Percentiles rank a stretch among this genome's conserved stretches.
phyloP scores from a whole-genome alignment of 2,797 vertebrate species.

The Pangasius djambal region DNA sequence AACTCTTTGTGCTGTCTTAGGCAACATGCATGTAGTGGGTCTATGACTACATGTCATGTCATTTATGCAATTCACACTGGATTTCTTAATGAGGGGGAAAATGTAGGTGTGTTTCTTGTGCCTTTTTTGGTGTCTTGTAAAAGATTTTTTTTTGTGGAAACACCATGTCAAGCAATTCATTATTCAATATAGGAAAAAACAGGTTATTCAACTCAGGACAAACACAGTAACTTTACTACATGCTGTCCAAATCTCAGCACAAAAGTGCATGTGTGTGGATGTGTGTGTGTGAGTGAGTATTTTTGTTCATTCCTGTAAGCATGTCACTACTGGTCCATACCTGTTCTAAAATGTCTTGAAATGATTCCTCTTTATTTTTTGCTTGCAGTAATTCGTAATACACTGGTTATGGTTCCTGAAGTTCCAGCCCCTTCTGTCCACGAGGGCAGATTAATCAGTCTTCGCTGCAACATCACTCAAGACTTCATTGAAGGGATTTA shows the following conservation, averaged over 20 bases:
- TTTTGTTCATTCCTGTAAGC: neutral
- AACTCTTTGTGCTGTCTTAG: neutral
- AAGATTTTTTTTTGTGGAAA: neutral
- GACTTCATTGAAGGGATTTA: constrained; percentile 81
- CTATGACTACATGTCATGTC: neutral
- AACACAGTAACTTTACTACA: neutral
- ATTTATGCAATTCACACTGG: too few relatives aligned
- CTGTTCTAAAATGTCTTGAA: constrained; percentile 10
- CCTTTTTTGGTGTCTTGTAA: neutral
- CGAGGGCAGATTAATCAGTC: constrained; percentile 82
- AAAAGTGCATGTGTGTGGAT: neutral
- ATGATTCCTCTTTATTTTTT: constrained; percentile 32
- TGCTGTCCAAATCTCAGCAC: neutral
- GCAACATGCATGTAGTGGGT: neutral
- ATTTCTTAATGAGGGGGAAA: neutral
- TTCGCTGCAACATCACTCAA: constrained; percentile 79
- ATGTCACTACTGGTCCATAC: neutral
- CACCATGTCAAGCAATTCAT: neutral
- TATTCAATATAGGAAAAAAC: neutral
- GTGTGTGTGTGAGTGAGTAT: neutral
- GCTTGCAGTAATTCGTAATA: constrained; percentile 84
- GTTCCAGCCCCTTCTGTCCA: constrained; percentile 60
- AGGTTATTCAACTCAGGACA: neutral
- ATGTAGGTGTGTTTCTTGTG: neutral
- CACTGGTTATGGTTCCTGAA: constrained; percentile 75